Evolutionary conservation across 2,888 invertebrate species (phyloP), one percentile per base, ranked within the genome.

Genomic region (Zootermopsis nevadensis): DNA sequence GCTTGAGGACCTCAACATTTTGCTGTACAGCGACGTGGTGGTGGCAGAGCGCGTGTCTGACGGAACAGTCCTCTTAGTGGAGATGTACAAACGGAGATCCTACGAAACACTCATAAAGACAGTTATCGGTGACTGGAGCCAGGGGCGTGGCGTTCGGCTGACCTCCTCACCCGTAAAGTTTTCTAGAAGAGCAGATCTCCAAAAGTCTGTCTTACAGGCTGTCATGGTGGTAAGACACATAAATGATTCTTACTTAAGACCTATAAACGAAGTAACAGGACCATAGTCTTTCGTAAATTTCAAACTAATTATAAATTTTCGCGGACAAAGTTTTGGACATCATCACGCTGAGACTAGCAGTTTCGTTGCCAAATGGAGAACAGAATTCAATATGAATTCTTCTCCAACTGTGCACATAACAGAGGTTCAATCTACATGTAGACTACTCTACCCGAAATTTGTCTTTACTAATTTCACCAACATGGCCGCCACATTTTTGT

Each of bases 221-320:
- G 76, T 42, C 15, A 76, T 76, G 76, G 76, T 76, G 76, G 76
- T 76, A 42, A 76, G 76, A 27, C 15, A 27, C 67, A 27, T 2
- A n/a, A 6, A n/a, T n/a, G n/a, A n/a, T n/a, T n/a, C n/a, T n/a
- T n/a, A n/a, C n/a, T n/a, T n/a, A n/a, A n/a, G n/a, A n/a, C n/a
- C n/a, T n/a, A n/a, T n/a, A n/a, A n/a, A n/a, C n/a, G n/a, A n/a
- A n/a, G n/a, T n/a, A n/a, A n/a, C n/a, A n/a, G n/a, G n/a, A n/a
- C n/a, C n/a, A n/a, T n/a, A n/a, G n/a, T n/a, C n/a, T n/a, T n/a
- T n/a, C n/a, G n/a, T n/a, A n/a, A n/a, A n/a, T n/a, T n/a, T n/a
- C n/a, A n/a, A n/a, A n/a, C n/a, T n/a, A n/a, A n/a, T n/a, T n/a
- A n/a, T n/a, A n/a, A n/a, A n/a, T n/a, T n/a, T n/a, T n/a, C n/a